phyloP scores from a whole-genome alignment of 2,888 invertebrate species.

The Microchrysa polita region DNA sequence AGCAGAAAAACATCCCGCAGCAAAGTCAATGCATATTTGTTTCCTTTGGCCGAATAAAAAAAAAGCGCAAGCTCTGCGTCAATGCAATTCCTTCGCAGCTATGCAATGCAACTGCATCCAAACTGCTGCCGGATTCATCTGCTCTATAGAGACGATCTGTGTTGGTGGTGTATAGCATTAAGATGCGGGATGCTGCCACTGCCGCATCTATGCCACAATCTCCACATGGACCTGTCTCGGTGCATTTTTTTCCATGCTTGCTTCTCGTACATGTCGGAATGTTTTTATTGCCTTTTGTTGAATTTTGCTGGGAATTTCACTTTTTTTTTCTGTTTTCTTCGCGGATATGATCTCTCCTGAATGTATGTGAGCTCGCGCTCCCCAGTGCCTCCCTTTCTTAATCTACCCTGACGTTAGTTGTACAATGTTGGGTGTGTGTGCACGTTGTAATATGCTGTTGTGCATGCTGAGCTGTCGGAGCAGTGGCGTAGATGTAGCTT shows the following conservation, averaged over 20 bases:
- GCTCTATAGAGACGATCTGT: too few relatives aligned
- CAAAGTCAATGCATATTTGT: background rate
- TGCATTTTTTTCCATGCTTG: background rate
- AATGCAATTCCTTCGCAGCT: slow-evolving; percentile 31
- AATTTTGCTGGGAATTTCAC: slow-evolving; percentile 39
- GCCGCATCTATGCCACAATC: slow-evolving; percentile 30
- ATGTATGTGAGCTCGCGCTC: background rate
- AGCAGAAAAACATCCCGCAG: slow-evolving; percentile 32
- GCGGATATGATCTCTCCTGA: background rate
- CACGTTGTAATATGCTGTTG: slow-evolving; percentile 22
- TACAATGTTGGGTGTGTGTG: slow-evolving; percentile 12
- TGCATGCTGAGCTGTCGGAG: background rate
- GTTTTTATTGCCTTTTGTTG: slow-evolving; percentile 35
- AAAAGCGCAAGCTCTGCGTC: slow-evolving; percentile 10
- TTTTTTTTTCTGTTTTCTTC: too few relatives aligned
- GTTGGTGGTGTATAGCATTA: too few relatives aligned
- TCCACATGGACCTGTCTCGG: slow-evolving; percentile 38
- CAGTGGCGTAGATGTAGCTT: too few relatives aligned
- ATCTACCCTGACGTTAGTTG: too few relatives aligned
- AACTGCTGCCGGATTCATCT: background rate
- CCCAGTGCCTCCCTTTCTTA: background rate
- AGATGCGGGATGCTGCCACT: slow-evolving; percentile 36
- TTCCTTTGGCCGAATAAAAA: slow-evolving; percentile 12
- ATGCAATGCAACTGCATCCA: slow-evolving; percentile 23
- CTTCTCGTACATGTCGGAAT: slow-evolving; percentile 26